Evolutionary conservation across 2,797 vertebrate species (phyloP).

Genomic region (Acanthurus tractus): DNA sequence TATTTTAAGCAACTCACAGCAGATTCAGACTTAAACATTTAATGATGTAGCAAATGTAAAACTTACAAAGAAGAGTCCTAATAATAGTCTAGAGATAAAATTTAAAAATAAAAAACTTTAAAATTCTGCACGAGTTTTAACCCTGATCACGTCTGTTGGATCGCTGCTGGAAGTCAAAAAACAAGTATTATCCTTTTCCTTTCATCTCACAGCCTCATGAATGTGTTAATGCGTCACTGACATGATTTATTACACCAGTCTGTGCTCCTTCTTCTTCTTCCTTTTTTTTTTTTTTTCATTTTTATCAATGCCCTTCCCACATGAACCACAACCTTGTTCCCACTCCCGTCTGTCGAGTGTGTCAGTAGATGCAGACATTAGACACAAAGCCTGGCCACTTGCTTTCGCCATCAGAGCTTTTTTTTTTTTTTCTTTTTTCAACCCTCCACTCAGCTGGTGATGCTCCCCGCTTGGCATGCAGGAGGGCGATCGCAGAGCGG

Average conservation of each 20-base stretch:
- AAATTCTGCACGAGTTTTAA: slow-evolving; percentile 17
- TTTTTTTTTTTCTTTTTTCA: slow-evolving; percentile 8
- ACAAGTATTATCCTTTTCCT: slow-evolving; percentile 38
- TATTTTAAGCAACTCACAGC: slow-evolving; percentile 2
- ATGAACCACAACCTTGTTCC: slow-evolving; percentile 49
- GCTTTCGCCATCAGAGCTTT: slow-evolving; percentile 25
- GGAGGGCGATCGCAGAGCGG: slow-evolving; percentile 42
- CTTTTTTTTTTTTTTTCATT: not conserved
- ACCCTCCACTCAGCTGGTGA: slow-evolving; percentile 35
- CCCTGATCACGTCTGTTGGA: slow-evolving; percentile 5
- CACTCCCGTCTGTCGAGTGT: slow-evolving; percentile 54
- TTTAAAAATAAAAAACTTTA: slow-evolving; percentile 2
- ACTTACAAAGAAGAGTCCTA: not conserved
- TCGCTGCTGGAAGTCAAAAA: slow-evolving; percentile 16
- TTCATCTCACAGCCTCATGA: slow-evolving; percentile 59
- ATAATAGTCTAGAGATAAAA: not conserved
- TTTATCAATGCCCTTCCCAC: slow-evolving; percentile 49
- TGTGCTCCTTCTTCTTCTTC: not conserved
- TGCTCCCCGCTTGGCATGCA: slow-evolving; percentile 74
- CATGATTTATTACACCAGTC: slow-evolving; percentile 61
- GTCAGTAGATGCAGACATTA: slow-evolving; percentile 56
- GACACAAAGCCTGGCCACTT: slow-evolving; percentile 43
- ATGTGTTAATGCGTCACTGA: slow-evolving; percentile 62
- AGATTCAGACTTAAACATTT: slow-evolving; percentile 9
- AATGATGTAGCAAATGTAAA: not conserved